phyloP scores from a whole-genome alignment of 1,140 invertebrate genomes.

The Laodelphax striatellus region DNA sequence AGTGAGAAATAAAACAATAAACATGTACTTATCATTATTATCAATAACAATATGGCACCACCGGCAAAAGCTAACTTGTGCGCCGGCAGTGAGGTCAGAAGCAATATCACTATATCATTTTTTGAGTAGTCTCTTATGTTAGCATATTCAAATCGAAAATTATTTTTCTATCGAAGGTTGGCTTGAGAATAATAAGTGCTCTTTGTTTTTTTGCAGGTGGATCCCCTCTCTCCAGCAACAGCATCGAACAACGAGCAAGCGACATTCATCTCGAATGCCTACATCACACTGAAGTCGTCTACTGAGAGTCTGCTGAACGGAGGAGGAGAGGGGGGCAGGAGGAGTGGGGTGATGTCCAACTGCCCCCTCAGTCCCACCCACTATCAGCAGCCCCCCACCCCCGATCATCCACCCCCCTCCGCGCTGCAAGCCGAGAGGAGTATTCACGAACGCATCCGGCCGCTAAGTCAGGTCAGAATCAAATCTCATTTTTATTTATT shows the following conservation, averaged over 20 bases:
- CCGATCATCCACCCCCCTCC: conserved; percentile 89
- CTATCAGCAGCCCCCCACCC: conserved; percentile 83
- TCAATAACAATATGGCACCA: too few relatives aligned
- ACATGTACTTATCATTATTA: too few relatives aligned
- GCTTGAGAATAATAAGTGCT: too few relatives aligned
- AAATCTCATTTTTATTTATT: too few relatives aligned
- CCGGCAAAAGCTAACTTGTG: too few relatives aligned
- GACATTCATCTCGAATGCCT: conserved; percentile 44
- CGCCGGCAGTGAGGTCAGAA: too few relatives aligned
- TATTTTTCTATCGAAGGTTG: too few relatives aligned
- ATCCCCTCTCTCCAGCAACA: conserved; percentile 25
- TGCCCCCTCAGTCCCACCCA: conserved; percentile 67
- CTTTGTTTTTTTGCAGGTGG: not conserved
- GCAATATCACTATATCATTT: too few relatives aligned
- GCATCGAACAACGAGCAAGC: conserved; percentile 24
- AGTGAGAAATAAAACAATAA: too few relatives aligned
- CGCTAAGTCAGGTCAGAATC: conserved; percentile 64
- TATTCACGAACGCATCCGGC: conserved; percentile 82
- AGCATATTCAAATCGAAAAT: too few relatives aligned
- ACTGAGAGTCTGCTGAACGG: conserved; percentile 50
- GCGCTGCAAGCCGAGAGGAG: conserved; percentile 76
- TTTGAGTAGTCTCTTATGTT: too few relatives aligned
- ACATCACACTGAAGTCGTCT: conserved; percentile 47
- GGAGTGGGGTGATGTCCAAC: not conserved
- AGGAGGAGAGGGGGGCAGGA: conserved; percentile 22